phyloP scores from a whole-genome alignment of 2,888 invertebrate genomes.

The Hypomecis punctinalis region DNA sequence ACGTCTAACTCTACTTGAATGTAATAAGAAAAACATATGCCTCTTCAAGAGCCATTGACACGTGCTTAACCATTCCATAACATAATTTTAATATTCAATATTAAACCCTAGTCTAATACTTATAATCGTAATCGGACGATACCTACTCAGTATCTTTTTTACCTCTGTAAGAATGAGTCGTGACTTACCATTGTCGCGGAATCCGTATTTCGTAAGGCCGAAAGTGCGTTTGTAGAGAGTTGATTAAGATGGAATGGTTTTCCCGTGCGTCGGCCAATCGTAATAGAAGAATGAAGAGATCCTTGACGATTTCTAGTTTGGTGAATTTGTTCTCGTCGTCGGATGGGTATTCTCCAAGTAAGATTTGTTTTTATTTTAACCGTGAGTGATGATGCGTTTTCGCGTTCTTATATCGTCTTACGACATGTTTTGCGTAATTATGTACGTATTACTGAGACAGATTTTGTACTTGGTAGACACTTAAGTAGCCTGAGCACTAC shows the following conservation, averaged over 20 bases:
- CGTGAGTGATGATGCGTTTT: no score
- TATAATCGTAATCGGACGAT: constrained; percentile 47
- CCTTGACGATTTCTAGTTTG: constrained; percentile 44
- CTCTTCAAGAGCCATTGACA: constrained; percentile 35
- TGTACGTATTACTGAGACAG: no score
- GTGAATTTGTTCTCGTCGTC: constrained; percentile 43
- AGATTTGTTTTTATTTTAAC: constrained; percentile 43
- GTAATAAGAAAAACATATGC: constrained; percentile 2
- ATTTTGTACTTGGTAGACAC: no score
- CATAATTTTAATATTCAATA: constrained; percentile 58
- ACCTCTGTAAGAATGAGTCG: constrained; percentile 24
- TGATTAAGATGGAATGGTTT: constrained; percentile 21
- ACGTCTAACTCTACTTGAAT: not conserved
- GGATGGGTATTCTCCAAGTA: constrained; percentile 57
- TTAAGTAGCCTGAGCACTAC: no score
- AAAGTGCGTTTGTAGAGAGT: constrained; percentile 9
- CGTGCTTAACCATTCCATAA: constrained; percentile 50
- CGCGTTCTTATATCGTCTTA: no score
- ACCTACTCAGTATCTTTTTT: constrained; percentile 32
- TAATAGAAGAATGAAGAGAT: constrained; percentile 37
- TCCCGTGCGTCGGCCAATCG: constrained; percentile 30
- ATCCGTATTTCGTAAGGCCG: constrained; percentile 7
- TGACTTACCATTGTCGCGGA: constrained; percentile 28
- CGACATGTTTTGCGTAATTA: no score
- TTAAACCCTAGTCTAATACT: constrained; percentile 46